Evolutionary conservation across 2,797 vertebrate genomes (phyloP), one percentile per base, ranked within the genome.

Genomic region (Pelodytes ibericus): DNA sequence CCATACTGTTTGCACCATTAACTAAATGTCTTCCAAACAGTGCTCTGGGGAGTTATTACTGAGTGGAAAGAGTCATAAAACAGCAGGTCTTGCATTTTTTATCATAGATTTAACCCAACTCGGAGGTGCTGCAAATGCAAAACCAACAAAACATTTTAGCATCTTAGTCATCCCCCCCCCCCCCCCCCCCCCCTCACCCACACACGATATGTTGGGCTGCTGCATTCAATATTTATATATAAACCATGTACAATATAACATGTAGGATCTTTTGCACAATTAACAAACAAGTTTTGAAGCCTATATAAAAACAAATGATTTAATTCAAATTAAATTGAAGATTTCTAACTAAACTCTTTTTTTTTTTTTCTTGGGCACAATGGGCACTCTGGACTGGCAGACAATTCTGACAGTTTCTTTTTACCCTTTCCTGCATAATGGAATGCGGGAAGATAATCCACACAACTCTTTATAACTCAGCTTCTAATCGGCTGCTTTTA

Each of bases 1-100:
- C 81, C 72, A 39, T 74, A 30, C 69, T 82, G 80, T 82, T 84
- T 86, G 86, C 86, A 82, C 81, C 84, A 81, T 75, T 85, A 84
- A 84, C 76, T 80, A 81, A 86, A 84, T 31, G 56, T 64, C 76
- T 85, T 70, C 79, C 72, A 72, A 80, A 84, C 36, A 71, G 75
- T 81, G 72, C 84, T 81, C 81, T 5, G 4, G 83, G 80, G 85
- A 88, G 74, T 75, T 71, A 62, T 82, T 80, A 79, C 78, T 61
- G 79, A 86, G 80, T 72, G 71, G 61, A 39, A 71, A 62, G 80
- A 82, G 71, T 82, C 83, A 82, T 67, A 30, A 60, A 80, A 79
- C 79, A 78, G 77, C 77, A 67, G 73, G 56, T 82, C 85, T 81
- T 84, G 64, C 80, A 83, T 71, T 80, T 81, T 81, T 53, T 53